A percentile compares a stretch with the other conserved stretches of the same genome.
Conservation (phyloP, 37 sponge, comb jelly and placozoan genomes). For the Cliona cf. orientalis region DNA sequence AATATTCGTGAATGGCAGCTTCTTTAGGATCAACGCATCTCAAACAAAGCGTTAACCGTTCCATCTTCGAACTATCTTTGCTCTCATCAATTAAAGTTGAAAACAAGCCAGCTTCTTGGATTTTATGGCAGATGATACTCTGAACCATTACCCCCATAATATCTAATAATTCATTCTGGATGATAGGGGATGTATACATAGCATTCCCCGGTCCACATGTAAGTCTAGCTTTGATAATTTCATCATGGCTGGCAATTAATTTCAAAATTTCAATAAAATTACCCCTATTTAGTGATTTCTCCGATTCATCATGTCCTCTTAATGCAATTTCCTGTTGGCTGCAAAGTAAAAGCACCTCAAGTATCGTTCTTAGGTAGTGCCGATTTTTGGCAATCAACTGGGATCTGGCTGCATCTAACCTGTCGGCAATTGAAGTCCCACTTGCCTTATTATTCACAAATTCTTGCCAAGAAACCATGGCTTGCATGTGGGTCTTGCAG, state of each 20-base stretch:
- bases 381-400: neutral
- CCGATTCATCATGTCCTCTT: slow-evolving; percentile 54
- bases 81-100: slow-evolving; percentile 43
- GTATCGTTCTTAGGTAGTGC: slow-evolving; percentile 25
- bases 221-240: slow-evolving; percentile 32
- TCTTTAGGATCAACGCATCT: slow-evolving; percentile 29
- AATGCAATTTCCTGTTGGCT: slow-evolving; percentile 47
- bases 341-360: slow-evolving; percentile 35
- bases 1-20: slow-evolving; percentile 28
- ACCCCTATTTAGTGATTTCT: slow-evolving; percentile 35
- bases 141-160: slow-evolving; percentile 48
- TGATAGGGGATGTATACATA: slow-evolving; percentile 22
- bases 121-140: slow-evolving; percentile 4
- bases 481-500: slow-evolving; percentile 13
- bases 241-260: slow-evolving; percentile 55
- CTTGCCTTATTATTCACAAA: neutral
- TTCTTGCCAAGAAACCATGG: slow-evolving; percentile 13
- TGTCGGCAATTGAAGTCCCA: neutral
- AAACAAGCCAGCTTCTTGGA: slow-evolving; percentile 22
- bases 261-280: slow-evolving; percentile 48
- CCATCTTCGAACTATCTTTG: slow-evolving; percentile 43
- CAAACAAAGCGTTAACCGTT: slow-evolving; percentile 37
- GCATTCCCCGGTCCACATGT: slow-evolving; percentile 23
- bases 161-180: slow-evolving; percentile 46
- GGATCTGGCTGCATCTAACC: neutral